Percentiles rank a stretch among this genome's conserved stretches.
Evolutionary conservation across 2,113 vertebrate species (phyloP).

Genomic region (Lates calcarifer): DNA sequence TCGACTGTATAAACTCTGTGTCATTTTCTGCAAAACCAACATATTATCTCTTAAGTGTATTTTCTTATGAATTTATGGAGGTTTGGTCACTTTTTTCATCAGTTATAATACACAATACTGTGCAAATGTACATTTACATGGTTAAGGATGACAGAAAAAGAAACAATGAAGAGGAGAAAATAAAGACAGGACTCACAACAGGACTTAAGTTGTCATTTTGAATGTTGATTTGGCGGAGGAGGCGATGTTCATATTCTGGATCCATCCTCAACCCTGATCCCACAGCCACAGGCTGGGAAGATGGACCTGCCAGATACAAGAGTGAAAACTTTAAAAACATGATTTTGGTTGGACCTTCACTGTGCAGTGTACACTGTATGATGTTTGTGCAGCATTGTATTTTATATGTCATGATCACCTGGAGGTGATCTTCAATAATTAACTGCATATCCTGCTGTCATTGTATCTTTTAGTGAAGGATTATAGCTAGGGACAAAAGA

Average conservation of each 20-base stretch:
- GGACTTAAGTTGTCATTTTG: constrained; percentile 59
- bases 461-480: too few relatives aligned
- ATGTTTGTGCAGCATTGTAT: too few relatives aligned
- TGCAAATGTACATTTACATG: background rate
- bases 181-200: constrained; percentile 31
- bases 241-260: constrained; percentile 64
- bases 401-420: too few relatives aligned
- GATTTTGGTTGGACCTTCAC: too few relatives aligned
- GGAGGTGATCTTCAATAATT: too few relatives aligned
- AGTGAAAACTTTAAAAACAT: background rate
- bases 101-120: background rate
- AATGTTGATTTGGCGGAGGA: constrained; percentile 67
- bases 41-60: background rate
- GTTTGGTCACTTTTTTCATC: background rate
- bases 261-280: constrained; percentile 52
- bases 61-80: background rate
- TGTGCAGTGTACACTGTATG: too few relatives aligned
- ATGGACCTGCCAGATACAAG: constrained; percentile 5
- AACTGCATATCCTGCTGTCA: background rate
- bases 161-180: background rate
- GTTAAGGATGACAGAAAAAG: background rate
- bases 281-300: constrained; percentile 19
- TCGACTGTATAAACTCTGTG: constrained; percentile 86
- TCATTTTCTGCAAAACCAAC: constrained; percentile 65
- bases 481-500: too few relatives aligned